phyloP scores from a whole-genome alignment of 2,888 invertebrate species.

The Rhimphoctona megacephalus region DNA sequence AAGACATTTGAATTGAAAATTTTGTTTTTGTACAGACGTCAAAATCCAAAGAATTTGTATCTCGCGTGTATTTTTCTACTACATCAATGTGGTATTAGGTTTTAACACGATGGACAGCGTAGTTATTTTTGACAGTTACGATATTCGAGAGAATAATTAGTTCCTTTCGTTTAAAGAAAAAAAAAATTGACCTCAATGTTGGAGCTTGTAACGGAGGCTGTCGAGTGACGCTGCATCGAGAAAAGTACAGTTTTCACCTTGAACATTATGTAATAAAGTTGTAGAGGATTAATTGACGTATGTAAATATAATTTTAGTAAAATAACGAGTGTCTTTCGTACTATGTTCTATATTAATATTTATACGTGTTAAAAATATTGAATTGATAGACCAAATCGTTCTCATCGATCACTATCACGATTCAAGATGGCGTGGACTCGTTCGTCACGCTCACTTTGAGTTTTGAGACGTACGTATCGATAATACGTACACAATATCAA shows the following conservation, averaged over 20 bases:
- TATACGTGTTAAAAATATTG: neutral
- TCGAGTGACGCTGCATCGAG: conserved; percentile 64
- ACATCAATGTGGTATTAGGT: neutral
- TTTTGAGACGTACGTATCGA: conserved; percentile 28
- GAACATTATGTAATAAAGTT: conserved; percentile 78
- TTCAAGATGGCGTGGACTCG: conserved; percentile 40
- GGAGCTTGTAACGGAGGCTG: conserved; percentile 59
- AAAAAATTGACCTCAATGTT: conserved; percentile 18
- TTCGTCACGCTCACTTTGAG: conserved; percentile 51
- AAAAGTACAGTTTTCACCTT: conserved; percentile 78
- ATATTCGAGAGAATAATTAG: neutral
- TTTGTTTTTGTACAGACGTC: neutral
- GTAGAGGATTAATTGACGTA: conserved; percentile 9
- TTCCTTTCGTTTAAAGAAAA: neutral
- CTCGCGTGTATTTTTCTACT: neutral
- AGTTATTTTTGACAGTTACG: neutral
- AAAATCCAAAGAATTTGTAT: neutral
- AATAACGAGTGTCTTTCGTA: neutral
- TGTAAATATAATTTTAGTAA: neutral
- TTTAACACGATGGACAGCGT: neutral
- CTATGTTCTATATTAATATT: neutral
- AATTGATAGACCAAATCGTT: neutral
- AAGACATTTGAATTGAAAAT: neutral
- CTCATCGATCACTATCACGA: conserved; percentile 53
- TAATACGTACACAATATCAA: conserved; percentile 28